Evolutionary conservation across 1,140 invertebrate genomes (phyloP).

Genomic region (Musca domestica): DNA sequence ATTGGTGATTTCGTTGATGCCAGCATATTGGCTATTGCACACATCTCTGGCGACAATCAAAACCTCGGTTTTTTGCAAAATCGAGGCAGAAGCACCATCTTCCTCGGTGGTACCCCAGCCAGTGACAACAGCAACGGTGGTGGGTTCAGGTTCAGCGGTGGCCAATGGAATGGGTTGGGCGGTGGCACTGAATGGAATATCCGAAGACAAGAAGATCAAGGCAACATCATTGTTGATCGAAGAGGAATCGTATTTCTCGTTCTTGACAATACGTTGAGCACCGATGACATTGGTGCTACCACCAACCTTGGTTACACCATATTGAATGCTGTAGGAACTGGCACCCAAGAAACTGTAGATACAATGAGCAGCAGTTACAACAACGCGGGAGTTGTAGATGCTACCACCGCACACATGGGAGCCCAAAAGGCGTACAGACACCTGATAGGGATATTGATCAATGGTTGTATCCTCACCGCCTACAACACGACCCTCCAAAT

Average conservation of each 20-base stretch:
- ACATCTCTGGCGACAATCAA: conserved; percentile 9
- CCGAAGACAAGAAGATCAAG: conserved; percentile 1
- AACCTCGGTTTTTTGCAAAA: conserved; percentile 27
- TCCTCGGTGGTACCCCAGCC: conserved; percentile 26
- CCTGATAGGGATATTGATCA: conserved; percentile 30
- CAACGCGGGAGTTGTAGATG: conserved; percentile 54
- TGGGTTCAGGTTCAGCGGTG: not conserved
- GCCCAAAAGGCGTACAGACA: conserved; percentile 12
- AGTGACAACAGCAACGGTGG: conserved; percentile 11
- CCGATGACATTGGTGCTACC: conserved; percentile 20
- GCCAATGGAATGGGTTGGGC: conserved; percentile 20
- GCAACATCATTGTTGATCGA: conserved; percentile 24
- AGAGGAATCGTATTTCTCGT: conserved; percentile 15
- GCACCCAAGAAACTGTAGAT: conserved; percentile 30
- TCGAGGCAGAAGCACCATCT: conserved; percentile 2
- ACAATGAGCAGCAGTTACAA: conserved; percentile 60
- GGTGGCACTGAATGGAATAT: not conserved
- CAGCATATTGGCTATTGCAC: conserved; percentile 17
- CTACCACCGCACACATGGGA: conserved; percentile 54
- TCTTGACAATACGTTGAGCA: not conserved
- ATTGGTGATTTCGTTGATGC: conserved; percentile 10
- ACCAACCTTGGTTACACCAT: conserved; percentile 2
- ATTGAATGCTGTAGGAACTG: conserved; percentile 11
- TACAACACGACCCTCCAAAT: conserved; percentile 29
- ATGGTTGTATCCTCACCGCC: conserved; percentile 29